Evolutionary conservation across 2,113 vertebrate genomes (phyloP).

Genomic region (Ariopsis seemanni): DNA sequence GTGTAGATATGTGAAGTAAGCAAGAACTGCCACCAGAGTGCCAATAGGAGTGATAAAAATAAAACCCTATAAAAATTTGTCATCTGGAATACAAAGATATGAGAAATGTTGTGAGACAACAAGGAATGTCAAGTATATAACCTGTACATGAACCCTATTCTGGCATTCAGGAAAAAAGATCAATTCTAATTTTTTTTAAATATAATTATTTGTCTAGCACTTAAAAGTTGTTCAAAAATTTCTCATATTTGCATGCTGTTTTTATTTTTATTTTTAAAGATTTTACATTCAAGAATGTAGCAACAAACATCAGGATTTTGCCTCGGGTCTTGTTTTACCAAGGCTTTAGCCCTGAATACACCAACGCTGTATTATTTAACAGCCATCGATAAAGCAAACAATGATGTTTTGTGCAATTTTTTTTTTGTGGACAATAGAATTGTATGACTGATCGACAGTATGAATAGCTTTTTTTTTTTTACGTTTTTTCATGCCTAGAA

Average conservation of each 20-base stretch:
- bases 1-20: conserved; percentile 25
- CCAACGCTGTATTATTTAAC: neutral
- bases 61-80: neutral
- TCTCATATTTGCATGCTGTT: conserved; percentile 44
- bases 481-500: neutral
- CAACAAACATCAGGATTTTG: conserved; percentile 26
- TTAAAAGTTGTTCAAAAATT: conserved; percentile 35
- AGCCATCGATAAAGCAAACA: conserved; percentile 14
- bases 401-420: conserved; percentile 37
- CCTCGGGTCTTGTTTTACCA: conserved; percentile 15
- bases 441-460: conserved; percentile 21
- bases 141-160: neutral
- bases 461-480: conserved; percentile 18
- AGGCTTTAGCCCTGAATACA: conserved; percentile 3
- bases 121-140: neutral
- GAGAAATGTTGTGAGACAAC: conserved; percentile 10
- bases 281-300: conserved; percentile 46
- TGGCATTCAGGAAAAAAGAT: conserved; percentile 26
- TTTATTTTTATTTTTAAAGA: conserved; percentile 9
- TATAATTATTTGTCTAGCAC: conserved; percentile 14
- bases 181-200: neutral
- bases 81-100: neutral
- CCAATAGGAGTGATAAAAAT: conserved; percentile 23
- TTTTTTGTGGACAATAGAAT: conserved; percentile 31
- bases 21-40: conserved; percentile 47